phyloP scores from a whole-genome alignment of 1,140 invertebrate species.

The Megalonaias nervosa region DNA sequence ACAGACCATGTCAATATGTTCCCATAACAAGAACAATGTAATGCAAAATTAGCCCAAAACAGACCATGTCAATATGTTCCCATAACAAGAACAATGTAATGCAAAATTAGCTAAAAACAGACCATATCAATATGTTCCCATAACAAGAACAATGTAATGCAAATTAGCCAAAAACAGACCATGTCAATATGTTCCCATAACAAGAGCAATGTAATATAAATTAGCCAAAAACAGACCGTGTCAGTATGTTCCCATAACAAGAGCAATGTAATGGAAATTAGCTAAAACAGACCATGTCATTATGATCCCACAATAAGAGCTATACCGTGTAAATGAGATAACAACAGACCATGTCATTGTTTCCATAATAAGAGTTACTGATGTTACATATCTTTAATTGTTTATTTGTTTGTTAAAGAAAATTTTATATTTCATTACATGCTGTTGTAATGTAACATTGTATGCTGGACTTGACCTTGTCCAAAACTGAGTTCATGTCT shows the following conservation, averaged over 20 bases:
- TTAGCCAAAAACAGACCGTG: background rate
- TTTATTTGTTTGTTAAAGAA: too few relatives aligned
- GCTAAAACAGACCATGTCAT: background rate
- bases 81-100: background rate
- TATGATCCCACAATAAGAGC: too few relatives aligned
- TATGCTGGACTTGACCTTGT: too few relatives aligned
- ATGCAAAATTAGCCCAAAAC: background rate
- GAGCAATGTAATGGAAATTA: background rate
- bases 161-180: background rate
- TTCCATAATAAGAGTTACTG: too few relatives aligned
- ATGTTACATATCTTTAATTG: too few relatives aligned
- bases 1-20: too few relatives aligned
- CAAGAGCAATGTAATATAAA: background rate
- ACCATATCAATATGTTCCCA: background rate
- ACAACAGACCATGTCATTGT: background rate
- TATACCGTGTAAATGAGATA: background rate
- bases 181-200: too few relatives aligned
- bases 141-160: too few relatives aligned
- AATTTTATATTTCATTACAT: too few relatives aligned
- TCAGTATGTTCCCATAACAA: too few relatives aligned
- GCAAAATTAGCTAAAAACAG: background rate
- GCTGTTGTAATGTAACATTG: too few relatives aligned
- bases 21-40: background rate
- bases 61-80: background rate
- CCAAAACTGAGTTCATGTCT: too few relatives aligned